These are phyloP conservation scores for Pachyramphus minor DNA, from an alignment of 2,113 vertebrate species.

Conservation along the genomic window DNA sequence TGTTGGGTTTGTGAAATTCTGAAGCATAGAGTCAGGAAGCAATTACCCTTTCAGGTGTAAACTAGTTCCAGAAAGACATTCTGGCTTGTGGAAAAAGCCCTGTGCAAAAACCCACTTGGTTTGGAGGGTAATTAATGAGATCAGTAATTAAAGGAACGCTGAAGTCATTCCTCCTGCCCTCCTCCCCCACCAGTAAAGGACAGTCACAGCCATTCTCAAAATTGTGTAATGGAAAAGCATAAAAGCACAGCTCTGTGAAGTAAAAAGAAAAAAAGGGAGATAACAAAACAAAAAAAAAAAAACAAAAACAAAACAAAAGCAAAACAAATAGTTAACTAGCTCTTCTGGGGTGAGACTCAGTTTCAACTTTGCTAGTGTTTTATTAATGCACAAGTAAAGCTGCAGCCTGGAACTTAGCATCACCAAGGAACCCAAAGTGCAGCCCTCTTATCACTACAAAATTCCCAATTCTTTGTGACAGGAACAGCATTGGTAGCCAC, in stretches of 20 bases:
- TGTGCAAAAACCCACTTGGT: neutral
- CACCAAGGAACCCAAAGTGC: neutral
- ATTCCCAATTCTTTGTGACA: neutral
- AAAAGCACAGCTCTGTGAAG: neutral
- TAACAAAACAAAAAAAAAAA: neutral
- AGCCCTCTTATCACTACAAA: neutral
- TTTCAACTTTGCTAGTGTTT: neutral
- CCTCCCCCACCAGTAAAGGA: neutral
- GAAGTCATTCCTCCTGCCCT: constrained; percentile 25
- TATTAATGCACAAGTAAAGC: neutral
- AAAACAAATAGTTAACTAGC: neutral
- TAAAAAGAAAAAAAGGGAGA: neutral
- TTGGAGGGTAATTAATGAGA: constrained; percentile 42
- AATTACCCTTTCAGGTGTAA: constrained; percentile 51
- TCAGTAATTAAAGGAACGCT: constrained; percentile 25
- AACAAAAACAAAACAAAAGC: too few species aligned
- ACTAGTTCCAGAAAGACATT: constrained; percentile 34
- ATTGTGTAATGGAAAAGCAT: neutral
- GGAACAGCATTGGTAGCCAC: neutral
- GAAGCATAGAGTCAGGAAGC: neutral
- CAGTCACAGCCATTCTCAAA: neutral
- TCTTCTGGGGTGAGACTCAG: neutral
- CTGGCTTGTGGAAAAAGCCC: constrained; percentile 23
- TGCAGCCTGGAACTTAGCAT: neutral
- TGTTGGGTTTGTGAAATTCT: neutral